phyloP scores from a whole-genome alignment of 2,888 invertebrate genomes.

The Meta bourneti region DNA sequence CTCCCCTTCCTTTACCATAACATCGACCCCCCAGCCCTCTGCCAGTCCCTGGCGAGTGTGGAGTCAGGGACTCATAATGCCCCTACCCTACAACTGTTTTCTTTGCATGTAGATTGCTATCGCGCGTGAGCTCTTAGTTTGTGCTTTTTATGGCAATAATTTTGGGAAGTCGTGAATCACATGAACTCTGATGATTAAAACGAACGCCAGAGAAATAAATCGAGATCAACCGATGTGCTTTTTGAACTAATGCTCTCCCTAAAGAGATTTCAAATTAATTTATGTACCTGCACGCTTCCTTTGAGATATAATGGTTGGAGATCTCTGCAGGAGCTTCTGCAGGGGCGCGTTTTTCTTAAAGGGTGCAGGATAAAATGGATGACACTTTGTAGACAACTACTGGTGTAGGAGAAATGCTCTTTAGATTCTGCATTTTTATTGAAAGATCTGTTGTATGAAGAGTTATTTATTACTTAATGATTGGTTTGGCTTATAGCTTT shows the following conservation, averaged over 20 bases:
- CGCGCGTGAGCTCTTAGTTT: slow-evolving; percentile 8
- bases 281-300: slow-evolving; percentile 4
- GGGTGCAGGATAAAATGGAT: too few species aligned
- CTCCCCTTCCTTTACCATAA: slow-evolving; percentile 10
- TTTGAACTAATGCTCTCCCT: slow-evolving; percentile 32
- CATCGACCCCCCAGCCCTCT: slow-evolving; percentile 26
- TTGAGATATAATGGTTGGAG: not conserved
- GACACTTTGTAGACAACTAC: too few species aligned
- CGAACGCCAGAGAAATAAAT: slow-evolving; percentile 43
- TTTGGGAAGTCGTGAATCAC: slow-evolving; percentile 37
- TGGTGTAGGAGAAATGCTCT: too few species aligned
- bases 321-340: too few species aligned
- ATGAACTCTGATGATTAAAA: slow-evolving; percentile 47
- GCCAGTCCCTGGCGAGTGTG: slow-evolving; percentile 47
- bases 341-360: too few species aligned
- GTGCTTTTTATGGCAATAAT: slow-evolving; percentile 41
- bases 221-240: slow-evolving; percentile 42
- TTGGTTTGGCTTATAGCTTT: too few species aligned
- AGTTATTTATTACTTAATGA: too few species aligned
- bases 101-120: slow-evolving; percentile 53
- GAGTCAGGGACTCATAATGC: not conserved
- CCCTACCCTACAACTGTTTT: slow-evolving; percentile 44
- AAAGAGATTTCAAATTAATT: slow-evolving; percentile 59
- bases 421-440: too few species aligned
- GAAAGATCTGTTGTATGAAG: too few species aligned